These are phyloP conservation scores for Nerophis ophidion DNA, from an alignment of 2,113 vertebrate genomes.

Conservation along the genomic window DNA sequence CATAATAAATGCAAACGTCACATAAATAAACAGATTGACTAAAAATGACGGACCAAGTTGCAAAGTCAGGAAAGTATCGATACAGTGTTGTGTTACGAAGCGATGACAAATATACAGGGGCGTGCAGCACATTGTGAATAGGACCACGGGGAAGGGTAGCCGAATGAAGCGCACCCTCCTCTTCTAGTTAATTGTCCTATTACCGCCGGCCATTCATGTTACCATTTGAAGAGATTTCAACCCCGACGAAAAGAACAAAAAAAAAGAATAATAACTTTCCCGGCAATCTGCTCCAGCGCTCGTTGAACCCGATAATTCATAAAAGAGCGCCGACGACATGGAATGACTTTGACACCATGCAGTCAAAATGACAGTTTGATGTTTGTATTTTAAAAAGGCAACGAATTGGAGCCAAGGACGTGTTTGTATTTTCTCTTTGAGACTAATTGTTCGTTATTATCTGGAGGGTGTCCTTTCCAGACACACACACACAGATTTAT, in stretches of 20 bases:
- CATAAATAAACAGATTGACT: too few relatives aligned
- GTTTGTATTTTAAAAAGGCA: conserved; percentile 39
- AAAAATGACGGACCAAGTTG: too few relatives aligned
- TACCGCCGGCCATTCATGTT: conserved; percentile 22
- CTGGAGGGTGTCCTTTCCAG: conserved; percentile 47
- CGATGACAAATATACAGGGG: too few relatives aligned
- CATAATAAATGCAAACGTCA: too few relatives aligned
- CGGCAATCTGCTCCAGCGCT: conserved; percentile 18
- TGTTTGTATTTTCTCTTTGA: conserved; percentile 53
- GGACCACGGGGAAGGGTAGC: too few relatives aligned
- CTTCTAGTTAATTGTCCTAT: conserved; percentile 7
- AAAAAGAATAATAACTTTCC: conserved; percentile 19
- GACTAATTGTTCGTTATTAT: conserved; percentile 63
- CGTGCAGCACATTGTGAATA: too few relatives aligned
- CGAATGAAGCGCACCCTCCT: not conserved
- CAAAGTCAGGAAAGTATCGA: too few relatives aligned
- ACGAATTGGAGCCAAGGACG: conserved; percentile 43
- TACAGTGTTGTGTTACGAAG: too few relatives aligned
- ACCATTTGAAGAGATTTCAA: conserved; percentile 51
- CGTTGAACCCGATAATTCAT: conserved; percentile 43
- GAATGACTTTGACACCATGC: conserved; percentile 52
- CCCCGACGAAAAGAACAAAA: conserved; percentile 18
- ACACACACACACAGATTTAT: conserved; percentile 16
- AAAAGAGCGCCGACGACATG: conserved; percentile 38
- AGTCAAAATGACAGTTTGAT: conserved; percentile 49